Evolutionary conservation across 2,113 vertebrate species (phyloP).

Genomic region (Todiramphus chloris): DNA sequence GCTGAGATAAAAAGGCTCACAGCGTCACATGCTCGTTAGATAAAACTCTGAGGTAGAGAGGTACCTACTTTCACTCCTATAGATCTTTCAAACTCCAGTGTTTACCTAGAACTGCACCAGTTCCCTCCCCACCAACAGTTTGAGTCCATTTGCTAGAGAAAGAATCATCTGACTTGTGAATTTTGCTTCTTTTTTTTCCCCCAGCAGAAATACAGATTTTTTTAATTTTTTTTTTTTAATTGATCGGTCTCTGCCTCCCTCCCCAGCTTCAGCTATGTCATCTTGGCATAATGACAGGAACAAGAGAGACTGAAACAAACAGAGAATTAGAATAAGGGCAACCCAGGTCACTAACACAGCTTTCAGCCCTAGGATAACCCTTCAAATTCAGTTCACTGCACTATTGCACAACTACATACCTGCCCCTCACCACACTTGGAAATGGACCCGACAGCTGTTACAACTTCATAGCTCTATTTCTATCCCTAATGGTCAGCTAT

Average conservation of each 20-base stretch:
- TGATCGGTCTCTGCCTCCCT: not conserved
- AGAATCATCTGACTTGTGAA: not conserved
- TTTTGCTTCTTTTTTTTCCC: not conserved
- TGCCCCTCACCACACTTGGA: not conserved
- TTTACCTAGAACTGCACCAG: not conserved
- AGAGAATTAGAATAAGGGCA: constrained; percentile 9
- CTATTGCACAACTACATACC: not conserved
- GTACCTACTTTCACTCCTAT: not conserved
- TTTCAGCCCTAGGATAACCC: not conserved
- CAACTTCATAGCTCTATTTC: not conserved
- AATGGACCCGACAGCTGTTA: constrained; percentile 18
- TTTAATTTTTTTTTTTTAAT: not conserved
- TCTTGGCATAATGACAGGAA: not conserved
- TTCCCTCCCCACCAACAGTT: not conserved
- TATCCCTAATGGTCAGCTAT: not conserved
- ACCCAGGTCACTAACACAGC: not conserved
- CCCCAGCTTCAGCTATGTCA: not conserved
- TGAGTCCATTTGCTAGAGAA: not conserved
- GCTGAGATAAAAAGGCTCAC: not conserved
- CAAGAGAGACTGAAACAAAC: not conserved
- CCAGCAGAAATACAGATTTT: not conserved
- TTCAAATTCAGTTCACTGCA: constrained; percentile 30
- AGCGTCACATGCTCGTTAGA: not conserved
- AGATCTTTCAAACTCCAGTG: not conserved
- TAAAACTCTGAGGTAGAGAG: not conserved